Base-by-base conservation (phyloP, 2,888 invertebrate species). In the Platycheirus rosarum region DNA sequence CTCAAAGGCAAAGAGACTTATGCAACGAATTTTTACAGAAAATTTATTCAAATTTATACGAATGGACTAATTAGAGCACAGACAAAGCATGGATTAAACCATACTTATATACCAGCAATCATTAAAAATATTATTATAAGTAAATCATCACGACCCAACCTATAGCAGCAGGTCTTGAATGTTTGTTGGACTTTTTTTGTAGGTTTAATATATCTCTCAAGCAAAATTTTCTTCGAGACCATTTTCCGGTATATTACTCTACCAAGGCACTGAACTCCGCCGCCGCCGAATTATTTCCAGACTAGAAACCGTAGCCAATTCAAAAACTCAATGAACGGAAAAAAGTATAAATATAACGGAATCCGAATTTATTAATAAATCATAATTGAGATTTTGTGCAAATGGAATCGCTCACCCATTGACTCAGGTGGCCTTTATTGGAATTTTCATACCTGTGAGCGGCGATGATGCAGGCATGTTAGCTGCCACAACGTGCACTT, bases 381-480 rank as follows among this genome's bases (percentile, higher is more conserved):
- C 80, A 80, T 80, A 80, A 80, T 80, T 80, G 80, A 71, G 80
- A 80, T 80, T 80, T 76, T 76, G 80, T 80, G 76, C 76, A 80
- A 71, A 80, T 80, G 76, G 70, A 80, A 80, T 76, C 80, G 80
- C 70, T 80, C 80, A 71, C 46, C 76, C 80, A 80, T 80, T 80
- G 80, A 80, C 70, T 80, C 70, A 76, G 80, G 80, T 80, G 80
- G 80, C 80, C 80, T 80, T 80, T 80, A 75, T 75, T 65, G 80
- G 75, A 80, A 75, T 80, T 49, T 69, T 80, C 68, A 77, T 69
- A 65, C 44, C 48, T 60, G 37, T 49, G 48, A 18, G 53, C 53
- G 14, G 35, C 37, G 32, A 35, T 37, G 4, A 35, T 8, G 13
- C 23, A 11, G 44, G 44, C 29, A 18, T 5, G 6, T 32, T n/a